Conservation (phyloP, 2,888 invertebrate genomes). For the Hypolimnas misippus region DNA sequence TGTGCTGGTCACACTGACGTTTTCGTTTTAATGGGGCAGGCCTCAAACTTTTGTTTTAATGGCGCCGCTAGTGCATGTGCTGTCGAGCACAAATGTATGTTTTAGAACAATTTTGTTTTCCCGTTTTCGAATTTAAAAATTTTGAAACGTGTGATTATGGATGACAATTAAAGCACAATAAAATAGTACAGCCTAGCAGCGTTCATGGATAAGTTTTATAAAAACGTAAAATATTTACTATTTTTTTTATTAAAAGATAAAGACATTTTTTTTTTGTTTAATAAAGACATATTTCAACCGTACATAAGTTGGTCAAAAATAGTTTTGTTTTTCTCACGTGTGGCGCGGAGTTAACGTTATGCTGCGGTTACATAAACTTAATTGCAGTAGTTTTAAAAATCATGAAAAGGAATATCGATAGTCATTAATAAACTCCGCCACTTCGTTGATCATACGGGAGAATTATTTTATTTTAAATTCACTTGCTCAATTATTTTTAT, state of each 20-base stretch:
- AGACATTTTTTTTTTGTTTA: neutral
- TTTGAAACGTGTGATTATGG: neutral
- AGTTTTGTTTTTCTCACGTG: conserved; percentile 3
- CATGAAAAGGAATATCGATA: no score
- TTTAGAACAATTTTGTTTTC: neutral
- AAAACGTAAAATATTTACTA: neutral
- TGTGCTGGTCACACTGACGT: conserved; percentile 43
- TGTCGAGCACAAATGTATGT: conserved; percentile 5
- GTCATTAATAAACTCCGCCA: no score
- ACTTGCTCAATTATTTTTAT: conserved; percentile 40
- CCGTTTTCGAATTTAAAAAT: neutral
- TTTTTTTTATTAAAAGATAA: neutral
- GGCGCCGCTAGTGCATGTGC: conserved; percentile 25
- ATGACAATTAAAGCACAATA: neutral
- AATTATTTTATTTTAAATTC: conserved; percentile 24
- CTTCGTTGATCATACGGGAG: conserved; percentile 17
- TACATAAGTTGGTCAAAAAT: neutral
- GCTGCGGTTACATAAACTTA: neutral
- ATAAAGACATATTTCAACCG: conserved; percentile 7
- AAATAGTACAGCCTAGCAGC: neutral
- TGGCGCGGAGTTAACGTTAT: neutral
- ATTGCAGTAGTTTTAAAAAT: no score
- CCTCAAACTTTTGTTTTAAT: conserved; percentile 32
- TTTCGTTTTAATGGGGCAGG: conserved; percentile 35
- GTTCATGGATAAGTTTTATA: neutral